Evolutionary conservation across 2,113 vertebrate genomes (phyloP).

Genomic region (Engystomops pustulosus): DNA sequence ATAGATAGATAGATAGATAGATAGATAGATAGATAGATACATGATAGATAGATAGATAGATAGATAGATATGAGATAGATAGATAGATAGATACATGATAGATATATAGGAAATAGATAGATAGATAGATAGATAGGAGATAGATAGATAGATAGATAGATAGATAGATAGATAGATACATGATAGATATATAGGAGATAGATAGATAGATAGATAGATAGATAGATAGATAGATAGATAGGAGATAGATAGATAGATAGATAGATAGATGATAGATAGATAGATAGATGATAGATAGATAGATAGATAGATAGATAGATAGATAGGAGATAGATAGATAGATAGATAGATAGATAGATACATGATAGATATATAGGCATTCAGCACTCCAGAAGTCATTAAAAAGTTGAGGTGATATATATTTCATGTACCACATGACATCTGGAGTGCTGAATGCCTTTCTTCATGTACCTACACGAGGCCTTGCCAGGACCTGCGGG

Average conservation of each 20-base stretch:
- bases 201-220: conserved; percentile 3
- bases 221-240: conserved; percentile 7
- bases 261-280: background rate
- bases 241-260: background rate
- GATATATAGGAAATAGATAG: background rate
- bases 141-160: conserved; percentile 2
- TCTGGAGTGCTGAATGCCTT: too few relatives aligned
- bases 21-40: background rate
- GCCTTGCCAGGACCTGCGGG: too few relatives aligned
- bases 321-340: conserved; percentile 8
- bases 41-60: background rate
- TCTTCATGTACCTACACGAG: too few relatives aligned
- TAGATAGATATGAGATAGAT: background rate
- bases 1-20: conserved; percentile 9
- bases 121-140: background rate
- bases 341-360: conserved; percentile 3
- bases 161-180: conserved; percentile 9
- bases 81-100: background rate
- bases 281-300: conserved; percentile 2
- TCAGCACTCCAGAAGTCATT: too few relatives aligned
- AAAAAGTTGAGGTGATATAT: too few relatives aligned
- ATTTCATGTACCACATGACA: too few relatives aligned
- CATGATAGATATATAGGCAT: background rate
- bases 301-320: background rate
- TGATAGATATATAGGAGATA: too few relatives aligned